Percentiles rank a stretch among this genome's conserved stretches.
phyloP scores from a whole-genome alignment of 2,113 vertebrate genomes.

The Pyxicephalus adspersus region DNA sequence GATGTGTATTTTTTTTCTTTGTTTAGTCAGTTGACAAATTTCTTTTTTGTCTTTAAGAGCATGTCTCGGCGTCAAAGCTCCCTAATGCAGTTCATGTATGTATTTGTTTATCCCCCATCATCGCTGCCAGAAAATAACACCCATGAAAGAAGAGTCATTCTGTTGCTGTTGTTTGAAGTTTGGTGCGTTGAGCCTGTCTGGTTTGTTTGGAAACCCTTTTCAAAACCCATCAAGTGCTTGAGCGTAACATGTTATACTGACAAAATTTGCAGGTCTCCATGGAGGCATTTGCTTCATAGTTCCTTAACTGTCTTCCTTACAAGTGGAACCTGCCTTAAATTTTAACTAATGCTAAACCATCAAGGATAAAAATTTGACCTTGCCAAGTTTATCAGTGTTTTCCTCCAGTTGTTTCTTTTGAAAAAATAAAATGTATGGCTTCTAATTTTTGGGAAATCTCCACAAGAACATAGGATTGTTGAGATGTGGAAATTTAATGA shows the following conservation, averaged over 20 bases:
- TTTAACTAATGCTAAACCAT: no score
- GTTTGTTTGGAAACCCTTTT: constrained; percentile 75
- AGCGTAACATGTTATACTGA: constrained; percentile 76
- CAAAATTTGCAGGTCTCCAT: constrained; percentile 79
- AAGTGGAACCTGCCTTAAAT: no score
- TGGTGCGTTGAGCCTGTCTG: constrained; percentile 77
- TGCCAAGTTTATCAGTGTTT: no score
- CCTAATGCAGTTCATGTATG: neutral
- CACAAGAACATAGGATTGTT: no score
- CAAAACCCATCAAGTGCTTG: constrained; percentile 81
- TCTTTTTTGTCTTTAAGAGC: constrained; percentile 26
- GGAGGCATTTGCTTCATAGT: constrained; percentile 74
- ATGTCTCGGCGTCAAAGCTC: constrained; percentile 35
- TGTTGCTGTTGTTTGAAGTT: constrained; percentile 73
- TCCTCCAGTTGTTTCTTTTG: no score
- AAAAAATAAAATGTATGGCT: no score
- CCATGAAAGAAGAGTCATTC: constrained; percentile 67
- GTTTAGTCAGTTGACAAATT: constrained; percentile 24
- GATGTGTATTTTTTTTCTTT: constrained; percentile 24
- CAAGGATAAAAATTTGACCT: no score
- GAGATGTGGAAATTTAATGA: no score
- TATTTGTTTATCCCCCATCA: constrained; percentile 48
- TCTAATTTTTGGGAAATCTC: no score
- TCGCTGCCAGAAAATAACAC: constrained; percentile 57
- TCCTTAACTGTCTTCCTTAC: constrained; percentile 72